Evolutionary conservation across 2,113 vertebrate species (phyloP), one percentile per base, ranked within the genome.

Genomic region (Himantopus leucocephalus): DNA sequence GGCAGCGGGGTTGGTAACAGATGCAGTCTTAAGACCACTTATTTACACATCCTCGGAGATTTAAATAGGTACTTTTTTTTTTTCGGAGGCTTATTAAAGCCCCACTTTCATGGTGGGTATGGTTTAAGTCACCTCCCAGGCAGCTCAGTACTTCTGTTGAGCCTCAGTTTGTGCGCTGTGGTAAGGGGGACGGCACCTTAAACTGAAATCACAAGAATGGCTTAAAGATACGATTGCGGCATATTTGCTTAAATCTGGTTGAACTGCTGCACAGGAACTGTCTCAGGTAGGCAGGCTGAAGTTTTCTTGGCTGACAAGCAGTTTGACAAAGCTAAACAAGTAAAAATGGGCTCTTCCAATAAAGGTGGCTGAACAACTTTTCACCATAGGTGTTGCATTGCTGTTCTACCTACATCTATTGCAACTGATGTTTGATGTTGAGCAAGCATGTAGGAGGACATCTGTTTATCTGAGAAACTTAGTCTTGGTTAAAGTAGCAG

Each of bases 391-490:
- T 53, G 2, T 67, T 90, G 53, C 43, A 48, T 53, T 62, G 48
- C 35, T 86, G 3, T 77, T 64, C 55, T 95, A 24, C 84, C 72
- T 62, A 3, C 19, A 8, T 45, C 35, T 89, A 22, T 87, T 77
- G 84, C 90, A 94, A 10, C 14, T 78, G 34, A 7, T 64, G 21
- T 58, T 70, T 77, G 66, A 75, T 37, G 77, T 96, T 96, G 92
- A 95, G 96, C 73, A 97, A 93, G 73, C 12, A 24, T 3, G 80
- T 91, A 81, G 92, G 92, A 92, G 47, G 68, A 56, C n/a, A 10
- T 24, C 20, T 66, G 2, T 76, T 85, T 70, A 43, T 83, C 72
- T 71, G 63, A 52, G 72, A 83, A 91, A 76, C 2, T 1, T 37
- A 20, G 52, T 39, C 62, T 63, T 70, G 27, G 21, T 26, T 74